These are phyloP conservation scores for Tribolium madens DNA, from an alignment of 1,140 invertebrate species.

Conservation along the genomic window DNA sequence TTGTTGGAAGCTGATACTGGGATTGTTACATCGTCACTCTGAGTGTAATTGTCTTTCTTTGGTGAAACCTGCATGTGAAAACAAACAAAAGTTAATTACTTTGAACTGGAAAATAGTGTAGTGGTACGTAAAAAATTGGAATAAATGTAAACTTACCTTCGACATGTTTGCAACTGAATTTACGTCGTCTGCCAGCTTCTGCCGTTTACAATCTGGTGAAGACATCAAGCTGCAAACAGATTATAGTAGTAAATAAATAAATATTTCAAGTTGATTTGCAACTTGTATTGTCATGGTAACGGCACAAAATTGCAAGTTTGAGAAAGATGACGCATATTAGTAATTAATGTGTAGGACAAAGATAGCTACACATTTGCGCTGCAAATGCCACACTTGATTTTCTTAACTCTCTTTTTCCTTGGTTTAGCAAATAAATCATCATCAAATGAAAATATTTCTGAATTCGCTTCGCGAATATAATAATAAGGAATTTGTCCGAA, in stretches of 20 bases:
- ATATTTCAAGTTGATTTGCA: too few species aligned
- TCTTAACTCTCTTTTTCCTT: too few species aligned
- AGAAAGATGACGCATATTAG: too few species aligned
- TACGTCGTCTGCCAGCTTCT: constrained; percentile 19
- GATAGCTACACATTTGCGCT: too few species aligned
- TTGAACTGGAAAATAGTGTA: constrained; percentile 10
- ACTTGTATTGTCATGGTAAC: too few species aligned
- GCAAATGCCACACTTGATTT: too few species aligned
- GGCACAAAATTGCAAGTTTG: too few species aligned
- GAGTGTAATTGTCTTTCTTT: constrained; percentile 5
- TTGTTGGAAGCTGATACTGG: constrained; percentile 16
- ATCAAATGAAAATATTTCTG: too few species aligned
- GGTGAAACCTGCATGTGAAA: constrained; percentile 20
- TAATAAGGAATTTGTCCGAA: too few species aligned
- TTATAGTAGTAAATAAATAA: not conserved
- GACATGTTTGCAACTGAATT: constrained; percentile 12
- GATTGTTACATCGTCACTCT: constrained; percentile 23
- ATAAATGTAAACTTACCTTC: constrained; percentile 22
- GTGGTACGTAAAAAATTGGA: constrained; percentile 7
- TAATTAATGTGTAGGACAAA: too few species aligned
- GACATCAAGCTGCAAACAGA: constrained; percentile 17
- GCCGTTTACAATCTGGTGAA: constrained; percentile 3
- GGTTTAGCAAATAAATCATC: too few species aligned
- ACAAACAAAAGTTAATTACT: constrained; percentile 11
- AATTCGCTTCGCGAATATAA: too few species aligned